Evolutionary conservation across 2,888 invertebrate species (phyloP), one percentile per base, ranked within the genome.

Genomic region (Cybosia mesomella): DNA sequence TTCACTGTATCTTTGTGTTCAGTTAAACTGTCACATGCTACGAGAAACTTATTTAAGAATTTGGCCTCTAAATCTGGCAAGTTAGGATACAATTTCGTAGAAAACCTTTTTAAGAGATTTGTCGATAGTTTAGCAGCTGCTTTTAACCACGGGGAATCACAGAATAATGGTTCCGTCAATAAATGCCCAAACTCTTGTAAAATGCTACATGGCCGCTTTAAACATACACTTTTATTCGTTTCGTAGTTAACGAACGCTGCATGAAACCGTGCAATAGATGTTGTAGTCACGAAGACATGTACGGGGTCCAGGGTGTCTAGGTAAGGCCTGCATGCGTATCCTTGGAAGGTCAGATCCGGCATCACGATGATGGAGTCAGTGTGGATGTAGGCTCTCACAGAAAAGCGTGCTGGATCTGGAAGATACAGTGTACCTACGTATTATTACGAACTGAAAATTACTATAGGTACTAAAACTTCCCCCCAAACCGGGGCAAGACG

Each of bases 251-350:
- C 85, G 73, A 86, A 87, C 2, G 89, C 85, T 0, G 94, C 94
- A 77, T 94, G 94, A 73, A 91, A 92, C 13, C 88, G 86, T 0
- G 93, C 94, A 5, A 92, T 21, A 2, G 92, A 77, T 0, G 85
- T 76, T 0, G 79, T 73, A 0, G 87, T 74, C 10, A 88, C 64
- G 54, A 87, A 64, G 3, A 83, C 79, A 70, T 94, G 93, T 28
- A 81, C 76, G 18, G 85, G 70, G 71, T 91, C 90, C 8, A 92
- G 75, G 7, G 83, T 83, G 18, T 87, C 72, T 13, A 80, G 67
- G 32, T 79, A 59, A 54, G n/a, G 22, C 13, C 22, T 73, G 9
- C 11, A 28, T 0, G 22, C 13, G 22, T 66, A 66, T 1, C 55
- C 43, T 43, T 61, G 22, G 13, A 66, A 13, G 62, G 55, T 10